Percentiles rank a stretch among this genome's conserved stretches.
phyloP scores from a whole-genome alignment of 2,888 invertebrate species.

The Ochropleura leucogaster region DNA sequence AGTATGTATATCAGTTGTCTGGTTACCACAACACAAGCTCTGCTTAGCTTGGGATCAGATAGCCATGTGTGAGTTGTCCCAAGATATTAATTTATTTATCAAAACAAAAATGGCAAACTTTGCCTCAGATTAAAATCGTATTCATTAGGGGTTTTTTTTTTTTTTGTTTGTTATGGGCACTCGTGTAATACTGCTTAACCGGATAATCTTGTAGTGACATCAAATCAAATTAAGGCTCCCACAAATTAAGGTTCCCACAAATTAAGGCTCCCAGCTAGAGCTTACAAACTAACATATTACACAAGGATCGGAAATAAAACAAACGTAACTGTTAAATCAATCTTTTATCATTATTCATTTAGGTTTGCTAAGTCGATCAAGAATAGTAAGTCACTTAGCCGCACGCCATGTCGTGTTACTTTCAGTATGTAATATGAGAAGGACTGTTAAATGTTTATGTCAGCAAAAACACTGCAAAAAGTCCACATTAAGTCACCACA shows the following conservation, averaged over 20 bases:
- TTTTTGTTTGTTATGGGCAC: too few relatives aligned
- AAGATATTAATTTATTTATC: too few relatives aligned
- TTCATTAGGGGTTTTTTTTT: background rate
- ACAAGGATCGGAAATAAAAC: slow-evolving; percentile 2
- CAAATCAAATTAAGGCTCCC: too few relatives aligned
- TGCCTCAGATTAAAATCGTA: background rate
- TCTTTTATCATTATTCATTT: background rate
- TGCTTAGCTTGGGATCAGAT: too few relatives aligned
- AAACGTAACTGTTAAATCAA: background rate
- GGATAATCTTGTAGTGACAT: too few relatives aligned
- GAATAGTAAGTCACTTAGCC: background rate
- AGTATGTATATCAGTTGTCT: too few relatives aligned
- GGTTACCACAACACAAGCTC: too few relatives aligned
- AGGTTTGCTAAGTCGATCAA: background rate
- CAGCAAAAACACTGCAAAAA: background rate
- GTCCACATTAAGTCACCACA: background rate
- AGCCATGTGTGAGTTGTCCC: too few relatives aligned
- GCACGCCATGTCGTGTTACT: background rate
- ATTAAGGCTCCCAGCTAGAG: too few relatives aligned
- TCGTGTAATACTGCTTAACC: too few relatives aligned
- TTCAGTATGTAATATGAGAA: background rate
- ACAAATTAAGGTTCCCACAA: too few relatives aligned
- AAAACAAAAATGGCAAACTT: background rate
- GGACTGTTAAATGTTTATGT: background rate
- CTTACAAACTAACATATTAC: too few relatives aligned